Evolutionary conservation across 1,140 invertebrate species (phyloP).

Genomic region (Drosophila ogumai): DNA sequence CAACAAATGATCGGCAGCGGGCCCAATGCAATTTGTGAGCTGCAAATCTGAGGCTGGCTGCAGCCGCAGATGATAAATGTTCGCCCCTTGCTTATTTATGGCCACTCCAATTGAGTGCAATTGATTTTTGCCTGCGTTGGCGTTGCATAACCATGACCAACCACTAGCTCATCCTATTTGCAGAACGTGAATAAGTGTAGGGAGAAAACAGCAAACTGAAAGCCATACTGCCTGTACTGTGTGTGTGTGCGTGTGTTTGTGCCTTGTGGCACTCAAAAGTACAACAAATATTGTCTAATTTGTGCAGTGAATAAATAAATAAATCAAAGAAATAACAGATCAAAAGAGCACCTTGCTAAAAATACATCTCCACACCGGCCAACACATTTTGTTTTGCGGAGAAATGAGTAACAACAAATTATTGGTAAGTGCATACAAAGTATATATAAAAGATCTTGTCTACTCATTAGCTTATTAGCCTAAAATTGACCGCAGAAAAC

Average conservation of each 20-base stretch:
- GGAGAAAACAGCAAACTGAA: conserved; percentile 45
- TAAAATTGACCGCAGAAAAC: conserved; percentile 37
- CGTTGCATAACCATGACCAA: conserved; percentile 66
- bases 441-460: conserved; percentile 1
- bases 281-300: conserved; percentile 49
- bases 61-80: conserved; percentile 68
- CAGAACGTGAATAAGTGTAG: conserved; percentile 36
- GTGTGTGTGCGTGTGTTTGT: conserved; percentile 50
- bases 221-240: conserved; percentile 39
- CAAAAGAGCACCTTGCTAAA: conserved; percentile 11
- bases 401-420: conserved; percentile 81
- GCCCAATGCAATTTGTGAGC: conserved; percentile 67
- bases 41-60: conserved; percentile 23
- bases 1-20: conserved; percentile 71
- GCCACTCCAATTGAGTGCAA: conserved; percentile 79
- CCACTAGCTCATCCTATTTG: conserved; percentile 52
- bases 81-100: conserved; percentile 71
- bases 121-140: conserved; percentile 79
- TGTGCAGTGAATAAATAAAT: conserved; percentile 54
- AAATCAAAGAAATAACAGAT: conserved; percentile 12
- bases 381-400: conserved; percentile 72
- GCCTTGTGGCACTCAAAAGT: conserved; percentile 56
- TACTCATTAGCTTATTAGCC: conserved; percentile 15
- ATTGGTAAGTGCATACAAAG: conserved; percentile 61
- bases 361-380: conserved; percentile 30